Evolutionary conservation across 2,888 invertebrate genomes (phyloP).

Genomic region (Keiferia lycopersicella): DNA sequence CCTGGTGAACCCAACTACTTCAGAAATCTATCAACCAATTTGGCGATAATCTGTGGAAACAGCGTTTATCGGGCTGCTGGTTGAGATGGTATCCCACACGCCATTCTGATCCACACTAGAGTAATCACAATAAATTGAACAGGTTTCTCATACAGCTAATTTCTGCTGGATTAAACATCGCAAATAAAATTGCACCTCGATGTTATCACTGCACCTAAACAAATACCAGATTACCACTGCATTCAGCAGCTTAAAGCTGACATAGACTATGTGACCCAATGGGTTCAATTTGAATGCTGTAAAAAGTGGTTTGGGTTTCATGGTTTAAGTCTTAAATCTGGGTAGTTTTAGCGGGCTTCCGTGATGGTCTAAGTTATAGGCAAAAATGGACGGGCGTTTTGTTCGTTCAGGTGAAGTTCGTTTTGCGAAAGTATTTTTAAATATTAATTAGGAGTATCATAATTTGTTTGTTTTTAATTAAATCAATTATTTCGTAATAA

Average conservation of each 20-base stretch:
- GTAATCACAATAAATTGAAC: slow-evolving; percentile 36
- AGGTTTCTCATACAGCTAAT: slow-evolving; percentile 51
- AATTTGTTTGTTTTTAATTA: no score
- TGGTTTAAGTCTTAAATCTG: slow-evolving; percentile 29
- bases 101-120: background rate
- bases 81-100: no score
- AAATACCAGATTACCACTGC: slow-evolving; percentile 44
- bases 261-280: background rate
- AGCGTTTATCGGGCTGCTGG: no score
- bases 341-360: slow-evolving; percentile 34
- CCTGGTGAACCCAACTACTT: no score
- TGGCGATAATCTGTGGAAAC: no score
- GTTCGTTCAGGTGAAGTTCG: background rate
- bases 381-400: slow-evolving; percentile 2
- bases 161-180: slow-evolving; percentile 52
- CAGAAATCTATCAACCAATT: no score
- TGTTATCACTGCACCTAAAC: slow-evolving; percentile 68
- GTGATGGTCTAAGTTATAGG: slow-evolving; percentile 32
- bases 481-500: no score
- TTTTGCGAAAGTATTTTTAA: background rate
- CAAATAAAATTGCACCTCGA: slow-evolving; percentile 44
- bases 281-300: slow-evolving; percentile 14
- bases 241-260: background rate
- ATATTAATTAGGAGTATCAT: no score
- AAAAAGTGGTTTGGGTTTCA: slow-evolving; percentile 32